Evolutionary conservation across 2,113 vertebrate genomes (phyloP).

Genomic region (Colaptes auratus): DNA sequence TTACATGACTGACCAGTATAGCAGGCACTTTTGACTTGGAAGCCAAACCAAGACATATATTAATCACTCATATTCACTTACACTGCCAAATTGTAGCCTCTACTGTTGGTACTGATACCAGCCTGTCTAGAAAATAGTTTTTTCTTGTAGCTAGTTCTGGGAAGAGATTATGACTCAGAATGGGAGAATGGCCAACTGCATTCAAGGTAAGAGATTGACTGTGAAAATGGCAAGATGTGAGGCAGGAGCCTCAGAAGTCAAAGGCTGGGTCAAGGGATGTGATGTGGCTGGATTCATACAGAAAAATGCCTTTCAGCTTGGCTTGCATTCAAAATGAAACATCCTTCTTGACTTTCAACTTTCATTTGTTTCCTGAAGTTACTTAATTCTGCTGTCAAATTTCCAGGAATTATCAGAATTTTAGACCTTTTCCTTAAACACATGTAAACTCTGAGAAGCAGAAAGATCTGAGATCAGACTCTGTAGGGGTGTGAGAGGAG

Average conservation of each 20-base stretch:
- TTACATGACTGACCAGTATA: background rate
- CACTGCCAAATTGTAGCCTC: background rate
- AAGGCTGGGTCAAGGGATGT: background rate
- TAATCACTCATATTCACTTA: slow-evolving; percentile 12
- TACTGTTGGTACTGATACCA: background rate
- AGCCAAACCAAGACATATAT: background rate
- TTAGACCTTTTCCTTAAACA: background rate
- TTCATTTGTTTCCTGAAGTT: background rate
- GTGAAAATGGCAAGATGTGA: background rate
- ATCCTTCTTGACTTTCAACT: background rate
- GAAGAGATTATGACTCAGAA: slow-evolving; percentile 16
- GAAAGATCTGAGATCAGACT: background rate
- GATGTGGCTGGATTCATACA: background rate
- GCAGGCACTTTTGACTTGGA: slow-evolving; percentile 17
- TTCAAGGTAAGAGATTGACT: background rate
- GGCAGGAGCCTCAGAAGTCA: background rate
- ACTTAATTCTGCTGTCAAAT: background rate
- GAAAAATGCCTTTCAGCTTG: background rate
- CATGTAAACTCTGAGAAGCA: background rate
- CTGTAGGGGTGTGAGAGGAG: background rate
- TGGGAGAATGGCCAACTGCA: background rate
- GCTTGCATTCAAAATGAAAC: background rate
- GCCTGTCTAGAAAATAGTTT: background rate
- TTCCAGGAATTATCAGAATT: background rate
- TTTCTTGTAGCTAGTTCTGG: slow-evolving; percentile 2